Evolutionary conservation across 2,797 vertebrate genomes (phyloP), one percentile per base, ranked within the genome.

Genomic region (Neomorphus geoffroyi): DNA sequence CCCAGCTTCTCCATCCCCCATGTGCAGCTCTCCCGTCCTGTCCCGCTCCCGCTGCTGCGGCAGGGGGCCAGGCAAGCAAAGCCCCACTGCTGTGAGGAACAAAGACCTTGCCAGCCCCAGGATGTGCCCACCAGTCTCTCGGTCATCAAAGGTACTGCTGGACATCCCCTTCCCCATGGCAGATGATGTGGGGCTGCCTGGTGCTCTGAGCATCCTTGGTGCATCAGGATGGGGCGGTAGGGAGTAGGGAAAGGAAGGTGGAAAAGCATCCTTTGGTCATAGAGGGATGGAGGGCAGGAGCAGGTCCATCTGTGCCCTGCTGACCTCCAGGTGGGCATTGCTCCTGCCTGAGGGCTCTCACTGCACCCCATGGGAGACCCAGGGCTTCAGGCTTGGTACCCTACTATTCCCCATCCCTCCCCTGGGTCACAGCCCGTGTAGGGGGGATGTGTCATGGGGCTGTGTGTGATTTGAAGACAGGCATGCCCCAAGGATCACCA

Each of bases 401-500:
- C 9, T 9, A 0, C 16, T 58, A 4, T 13, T 77, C 23, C 48
- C 12, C 26, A 2, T 53, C 37, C 12, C 28, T 83, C 5, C 39
- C 2, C 2, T 18, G 27, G 26, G 4, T 62, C 74, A 41, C 0
- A 1, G 26, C 23, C 64, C 2, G 0, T 1, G 1, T 3, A n/a
- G 2, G 11, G 1, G 3, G 33, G 26, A 51, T 48, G 18, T 60
- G 77, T n/a, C 35, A 32, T 54, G 64, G n/a, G 24, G 27, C 43
- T 70, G 51, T 2, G 0, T 13, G 60, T 0, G 0, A 4, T 75
- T 35, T 83, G 64, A 77, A 89, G 67, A 62, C 22, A 70, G 10
- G 22, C 18, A 48, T 30, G 16, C 28, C 53, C 2, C 2, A 28
- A 94, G 30, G 10, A 51, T 69, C 60, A n/a, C 16, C 0, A 0